These are phyloP conservation scores for Bucco capensis DNA, from an alignment of 2,113 vertebrate species.

Conservation along the genomic window DNA sequence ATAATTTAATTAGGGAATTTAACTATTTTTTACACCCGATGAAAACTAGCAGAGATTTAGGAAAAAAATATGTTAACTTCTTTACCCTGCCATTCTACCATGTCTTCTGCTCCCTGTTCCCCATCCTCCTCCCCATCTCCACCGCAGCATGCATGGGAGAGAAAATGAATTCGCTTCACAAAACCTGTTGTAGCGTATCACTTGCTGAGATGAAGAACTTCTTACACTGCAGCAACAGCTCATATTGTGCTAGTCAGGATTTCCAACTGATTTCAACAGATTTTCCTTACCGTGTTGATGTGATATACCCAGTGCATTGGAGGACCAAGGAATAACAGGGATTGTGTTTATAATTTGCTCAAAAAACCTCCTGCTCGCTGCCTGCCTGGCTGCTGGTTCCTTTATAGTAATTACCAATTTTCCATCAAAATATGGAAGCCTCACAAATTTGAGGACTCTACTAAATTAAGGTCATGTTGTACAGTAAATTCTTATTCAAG, in stretches of 20 bases:
- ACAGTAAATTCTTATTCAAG: neutral
- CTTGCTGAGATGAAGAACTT: constrained; percentile 63
- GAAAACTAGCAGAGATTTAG: constrained; percentile 21
- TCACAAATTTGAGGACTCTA: neutral
- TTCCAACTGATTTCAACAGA: constrained; percentile 65
- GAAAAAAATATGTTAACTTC: neutral
- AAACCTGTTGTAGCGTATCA: constrained; percentile 64
- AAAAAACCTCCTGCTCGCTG: constrained; percentile 4
- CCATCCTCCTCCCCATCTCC: constrained; percentile 7
- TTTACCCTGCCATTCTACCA: neutral
- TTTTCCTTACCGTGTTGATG: constrained; percentile 52
- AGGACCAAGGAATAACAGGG: constrained; percentile 26
- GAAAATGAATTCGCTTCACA: constrained; percentile 63
- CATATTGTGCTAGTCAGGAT: constrained; percentile 64
- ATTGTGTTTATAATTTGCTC: constrained; percentile 31
- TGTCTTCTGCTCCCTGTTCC: neutral
- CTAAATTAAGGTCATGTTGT: neutral
- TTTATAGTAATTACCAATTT: constrained; percentile 19
- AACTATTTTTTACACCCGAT: constrained; percentile 66
- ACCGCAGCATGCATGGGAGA: neutral
- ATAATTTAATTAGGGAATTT: constrained; percentile 78
- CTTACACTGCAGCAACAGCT: constrained; percentile 62
- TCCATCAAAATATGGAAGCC: neutral
- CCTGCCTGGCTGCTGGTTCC: neutral
- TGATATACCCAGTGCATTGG: constrained; percentile 37